These are phyloP conservation scores for Varanus salvator DNA, from an alignment of 2,113 vertebrate species.

Conservation along the genomic window DNA sequence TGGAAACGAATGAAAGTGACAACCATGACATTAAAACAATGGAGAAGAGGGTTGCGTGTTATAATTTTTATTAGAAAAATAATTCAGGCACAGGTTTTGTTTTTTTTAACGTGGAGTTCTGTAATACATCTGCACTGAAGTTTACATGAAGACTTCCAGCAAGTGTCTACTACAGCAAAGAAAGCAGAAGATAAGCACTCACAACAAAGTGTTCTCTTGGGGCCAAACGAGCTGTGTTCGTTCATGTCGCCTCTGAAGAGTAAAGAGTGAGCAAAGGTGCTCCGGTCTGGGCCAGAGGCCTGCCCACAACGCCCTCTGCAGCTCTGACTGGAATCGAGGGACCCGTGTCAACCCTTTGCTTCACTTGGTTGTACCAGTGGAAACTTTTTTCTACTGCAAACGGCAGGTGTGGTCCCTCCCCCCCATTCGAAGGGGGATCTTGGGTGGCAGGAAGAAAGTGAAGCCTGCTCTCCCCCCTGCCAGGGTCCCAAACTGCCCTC, in stretches of 20 bases:
- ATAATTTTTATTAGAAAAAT: constrained; percentile 42
- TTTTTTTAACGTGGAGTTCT: not conserved
- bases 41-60: constrained; percentile 9
- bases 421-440: too few species aligned
- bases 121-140: not conserved
- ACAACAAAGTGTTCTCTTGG: not conserved
- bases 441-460: not conserved
- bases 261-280: not conserved
- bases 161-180: not conserved
- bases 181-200: not conserved
- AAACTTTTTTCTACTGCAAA: not conserved
- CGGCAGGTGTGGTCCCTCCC: not conserved
- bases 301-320: not conserved
- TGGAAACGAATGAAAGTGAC: constrained; percentile 42
- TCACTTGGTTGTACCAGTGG: not conserved
- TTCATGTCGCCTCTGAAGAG: not conserved
- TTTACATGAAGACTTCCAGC: not conserved
- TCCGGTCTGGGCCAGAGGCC: not conserved
- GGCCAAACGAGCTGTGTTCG: not conserved
- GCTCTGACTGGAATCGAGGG: not conserved
- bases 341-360: not conserved
- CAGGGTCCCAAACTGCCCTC: not conserved
- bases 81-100: constrained; percentile 23
- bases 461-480: not conserved
- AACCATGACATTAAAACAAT: constrained; percentile 20